Evolutionary conservation across 2,113 vertebrate species (phyloP).

Genomic region (Ctenomys sociabilis): DNA sequence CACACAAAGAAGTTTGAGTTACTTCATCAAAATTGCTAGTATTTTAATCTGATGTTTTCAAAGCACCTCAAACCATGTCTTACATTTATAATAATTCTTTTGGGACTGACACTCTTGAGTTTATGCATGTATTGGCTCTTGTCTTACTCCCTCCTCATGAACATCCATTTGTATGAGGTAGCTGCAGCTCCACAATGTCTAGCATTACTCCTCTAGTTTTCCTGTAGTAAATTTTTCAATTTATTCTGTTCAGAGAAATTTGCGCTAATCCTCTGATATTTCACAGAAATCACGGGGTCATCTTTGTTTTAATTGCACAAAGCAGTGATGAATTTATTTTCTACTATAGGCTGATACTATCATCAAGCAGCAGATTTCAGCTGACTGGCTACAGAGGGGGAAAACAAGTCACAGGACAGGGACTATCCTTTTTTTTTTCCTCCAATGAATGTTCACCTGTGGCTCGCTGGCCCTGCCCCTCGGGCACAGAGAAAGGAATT

Average conservation of each 20-base stretch:
- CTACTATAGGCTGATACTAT: neutral
- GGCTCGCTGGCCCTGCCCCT: too few relatives aligned
- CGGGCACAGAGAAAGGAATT: too few relatives aligned
- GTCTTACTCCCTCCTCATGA: neutral
- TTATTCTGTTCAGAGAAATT: neutral
- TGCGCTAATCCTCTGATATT: neutral
- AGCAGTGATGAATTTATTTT: neutral
- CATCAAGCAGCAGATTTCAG: neutral
- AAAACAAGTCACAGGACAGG: neutral
- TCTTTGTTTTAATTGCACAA: neutral
- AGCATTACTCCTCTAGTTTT: neutral
- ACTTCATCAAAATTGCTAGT: neutral
- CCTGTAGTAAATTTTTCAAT: neutral
- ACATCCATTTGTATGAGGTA: neutral
- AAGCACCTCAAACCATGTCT: neutral
- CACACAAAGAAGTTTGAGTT: neutral
- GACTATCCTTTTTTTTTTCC: neutral
- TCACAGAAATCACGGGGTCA: neutral
- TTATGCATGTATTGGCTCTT: neutral
- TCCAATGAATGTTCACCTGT: neutral
- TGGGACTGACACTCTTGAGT: neutral
- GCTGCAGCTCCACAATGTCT: neutral
- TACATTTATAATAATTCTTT: neutral
- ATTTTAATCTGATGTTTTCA: slow-evolving; percentile 28
- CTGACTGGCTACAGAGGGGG: neutral